Conservation (phyloP, 2,797 vertebrate species). For the Hephaestus fuliginosus region DNA sequence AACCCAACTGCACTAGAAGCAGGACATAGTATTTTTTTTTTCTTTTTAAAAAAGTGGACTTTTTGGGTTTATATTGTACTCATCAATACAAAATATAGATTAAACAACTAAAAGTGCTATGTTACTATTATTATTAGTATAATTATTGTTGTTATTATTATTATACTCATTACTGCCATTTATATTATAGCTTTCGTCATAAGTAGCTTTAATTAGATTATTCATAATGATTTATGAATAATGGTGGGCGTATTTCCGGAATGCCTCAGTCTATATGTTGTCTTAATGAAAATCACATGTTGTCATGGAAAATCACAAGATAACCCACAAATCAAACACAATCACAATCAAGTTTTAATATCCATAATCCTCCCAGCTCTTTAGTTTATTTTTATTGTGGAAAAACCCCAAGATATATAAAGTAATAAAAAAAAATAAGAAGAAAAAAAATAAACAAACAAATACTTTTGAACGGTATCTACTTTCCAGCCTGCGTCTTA, state of each 20-base stretch:
- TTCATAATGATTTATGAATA: not conserved
- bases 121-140: not conserved
- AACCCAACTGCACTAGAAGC: not conserved
- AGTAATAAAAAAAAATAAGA: no score
- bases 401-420: no score
- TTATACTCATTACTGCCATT: not conserved
- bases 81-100: not conserved
- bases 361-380: no score
- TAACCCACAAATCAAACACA: not conserved
- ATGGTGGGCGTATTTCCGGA: not conserved
- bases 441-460: no score
- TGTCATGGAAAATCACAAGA: slow-evolving; percentile 39
- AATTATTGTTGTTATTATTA: not conserved
- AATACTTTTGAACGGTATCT: no score
- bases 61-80: not conserved
- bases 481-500: no score
- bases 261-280: fast-evolving
- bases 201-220: not conserved
- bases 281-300: slow-evolving; percentile 33
- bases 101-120: not conserved
- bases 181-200: no score
- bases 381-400: no score
- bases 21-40: not conserved
- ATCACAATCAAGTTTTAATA: no score
- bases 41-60: no score